Base-by-base conservation (phyloP, 1,140 invertebrate genomes). In the Brachionus rotundiformis region DNA sequence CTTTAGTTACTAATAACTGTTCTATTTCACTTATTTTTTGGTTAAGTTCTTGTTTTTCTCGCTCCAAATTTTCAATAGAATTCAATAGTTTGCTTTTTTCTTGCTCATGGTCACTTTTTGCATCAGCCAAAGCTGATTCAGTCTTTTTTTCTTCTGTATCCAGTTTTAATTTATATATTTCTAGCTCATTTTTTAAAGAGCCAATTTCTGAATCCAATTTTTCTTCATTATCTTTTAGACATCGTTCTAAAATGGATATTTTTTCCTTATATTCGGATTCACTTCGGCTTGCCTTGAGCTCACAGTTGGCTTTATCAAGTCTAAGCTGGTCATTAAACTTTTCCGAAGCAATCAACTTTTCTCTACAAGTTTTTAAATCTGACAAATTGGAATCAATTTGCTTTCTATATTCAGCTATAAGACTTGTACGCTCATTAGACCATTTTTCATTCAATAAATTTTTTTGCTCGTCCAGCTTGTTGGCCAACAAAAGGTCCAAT, bases 291-390 rank as follows among this genome's bases (percentile, higher is more conserved):
- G 68, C 7, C 27, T 47, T 73, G 10, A 73, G 36, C 29, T 73
- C 76, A 39, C 49, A 63, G 36, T 79, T 79, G n/a, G 47, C 76
- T 39, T 79, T 79, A 5, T 79, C 76, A 6, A 59, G 16, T 16
- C 76, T 39, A 2, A 63, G 31, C 6, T 79, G 47, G 11, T 79
- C 76, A 23, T 59, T 36, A 16, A 39, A 33, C 29, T 59, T 63
- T 25, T 79, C 76, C 5, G 36, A 39, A 33, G 31, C 16, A 16
- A 63, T 59, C 4, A 79, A 25, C 16, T 63, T 36, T 41, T 79
- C 47, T 36, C 76, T 36, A 39, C 29, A 39, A 13, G 16, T 4
- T 59, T 79, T 79, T 47, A 79, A 63, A 54, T 79, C 76, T 13
- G 76, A 33, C 19, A 59, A 59, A 54, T 79, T 79, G 4, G 31